Evolutionary conservation across 2,888 invertebrate species (phyloP), one percentile per base, ranked within the genome.

Genomic region (Nephrotoma flavescens): DNA sequence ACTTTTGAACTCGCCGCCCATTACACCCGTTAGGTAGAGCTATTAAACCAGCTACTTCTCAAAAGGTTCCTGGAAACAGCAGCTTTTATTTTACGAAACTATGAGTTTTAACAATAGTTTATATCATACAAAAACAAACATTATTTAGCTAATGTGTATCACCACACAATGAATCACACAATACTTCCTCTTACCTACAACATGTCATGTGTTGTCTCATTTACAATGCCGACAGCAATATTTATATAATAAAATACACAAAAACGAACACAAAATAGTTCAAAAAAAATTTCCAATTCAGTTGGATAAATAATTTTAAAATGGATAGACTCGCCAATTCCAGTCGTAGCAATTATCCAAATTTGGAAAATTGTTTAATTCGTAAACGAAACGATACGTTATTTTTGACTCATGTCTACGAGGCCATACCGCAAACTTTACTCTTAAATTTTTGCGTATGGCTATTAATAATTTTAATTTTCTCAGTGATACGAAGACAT

Each of bases 341-440:
- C 4, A 71, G 71, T 9, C 71, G 71, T 31, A 31, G 71, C 71
- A 71, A 31, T 9, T 71, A 71, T 71, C 71, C 71, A 1, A 71
- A 71, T 71, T 31, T 31, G 71, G 71, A 71, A 31, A 71, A 31
- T 71, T 71, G 71, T 71, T 71, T 71, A 71, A 71, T 71, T 31
- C 71, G 71, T 71, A 71, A 71, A 71, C 71, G 71, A 7, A 71
- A 71, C 71, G 71, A 71, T 71, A 71, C 71, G 71, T 4, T 71
- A 71, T 71, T 71, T 84, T 84, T 96, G 87, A 95, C 95, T 45
- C 95, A 94, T 88, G 94, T 94, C 42, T 98, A 97, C 91, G 97
- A 97, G 91, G 98, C 98, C 86, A 97, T 98, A 89, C 98, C 98
- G 19, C 97, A 98, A 91, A 98, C 97, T 87, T 93, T 98, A 88